Evolutionary conservation across 1,140 invertebrate species (phyloP).

Genomic region (Dendroctonus ponderosae): DNA sequence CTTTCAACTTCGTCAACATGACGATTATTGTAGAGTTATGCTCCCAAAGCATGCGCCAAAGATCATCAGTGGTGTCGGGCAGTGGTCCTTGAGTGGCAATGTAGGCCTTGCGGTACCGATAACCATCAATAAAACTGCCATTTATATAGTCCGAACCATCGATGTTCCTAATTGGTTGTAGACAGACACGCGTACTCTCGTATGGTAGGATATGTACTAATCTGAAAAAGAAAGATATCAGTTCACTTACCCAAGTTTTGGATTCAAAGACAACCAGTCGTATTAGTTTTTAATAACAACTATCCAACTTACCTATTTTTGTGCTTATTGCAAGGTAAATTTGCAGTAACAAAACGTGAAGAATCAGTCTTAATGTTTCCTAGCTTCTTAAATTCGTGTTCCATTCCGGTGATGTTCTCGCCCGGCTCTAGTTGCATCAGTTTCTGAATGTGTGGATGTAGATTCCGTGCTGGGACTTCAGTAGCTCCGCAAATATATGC

Average conservation of each 20-base stretch:
- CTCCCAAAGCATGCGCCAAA: slow-evolving; percentile 99
- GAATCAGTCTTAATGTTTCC: slow-evolving; percentile 94
- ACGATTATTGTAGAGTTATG: slow-evolving; percentile 99
- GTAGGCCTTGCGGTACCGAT: slow-evolving; percentile 87
- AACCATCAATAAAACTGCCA: slow-evolving; percentile 96
- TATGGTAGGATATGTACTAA: slow-evolving; percentile 93
- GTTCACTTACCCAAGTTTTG: background rate
- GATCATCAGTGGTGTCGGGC: slow-evolving; percentile 93
- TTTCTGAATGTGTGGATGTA: slow-evolving; percentile 93
- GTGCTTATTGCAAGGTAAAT: slow-evolving; percentile 94
- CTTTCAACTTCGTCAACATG: slow-evolving; percentile 96
- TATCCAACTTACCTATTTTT: slow-evolving; percentile 93
- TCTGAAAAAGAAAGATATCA: slow-evolving; percentile 11
- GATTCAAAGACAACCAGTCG: too few species aligned
- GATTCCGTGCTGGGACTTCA: slow-evolving; percentile 77
- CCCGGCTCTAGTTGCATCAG: slow-evolving; percentile 77
- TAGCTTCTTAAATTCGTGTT: slow-evolving; percentile 97
- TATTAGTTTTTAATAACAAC: too few species aligned
- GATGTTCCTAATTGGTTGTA: slow-evolving; percentile 85
- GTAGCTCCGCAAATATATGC: slow-evolving; percentile 29
- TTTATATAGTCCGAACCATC: slow-evolving; percentile 99
- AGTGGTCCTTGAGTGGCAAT: slow-evolving; percentile 98
- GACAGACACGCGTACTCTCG: slow-evolving; percentile 91
- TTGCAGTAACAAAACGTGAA: slow-evolving; percentile 91
- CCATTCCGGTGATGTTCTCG: slow-evolving; percentile 93